Base-by-base conservation (phyloP, 1,140 invertebrate species). In the Penaeus indicus region DNA sequence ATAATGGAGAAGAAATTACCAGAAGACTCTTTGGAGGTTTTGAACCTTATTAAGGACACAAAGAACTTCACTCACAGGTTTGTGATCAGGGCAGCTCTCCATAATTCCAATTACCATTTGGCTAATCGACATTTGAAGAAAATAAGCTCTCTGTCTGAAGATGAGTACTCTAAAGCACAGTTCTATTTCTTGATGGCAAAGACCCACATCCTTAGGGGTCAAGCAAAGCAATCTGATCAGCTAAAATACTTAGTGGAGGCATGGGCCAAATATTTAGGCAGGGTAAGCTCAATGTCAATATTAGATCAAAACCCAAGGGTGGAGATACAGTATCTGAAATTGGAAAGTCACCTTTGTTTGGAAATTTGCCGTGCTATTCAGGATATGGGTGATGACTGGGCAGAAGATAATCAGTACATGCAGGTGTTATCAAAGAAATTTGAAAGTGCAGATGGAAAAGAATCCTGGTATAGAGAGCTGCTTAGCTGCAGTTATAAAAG, bases 201-300 rank as follows among this genome's bases (percentile, higher is more conserved):
- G 60, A 82, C 38, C 18, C 88, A 69, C 60, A 78, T 91, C 38
- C 67, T 85, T 38, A 79, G 86, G 78, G 84, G 83, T 47, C 69
- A 60, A n/a, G 32, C 77, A 19, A 91, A 88, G 32, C 83, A 64
- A 18, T 22, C 72, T 38, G 79, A 69, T 21, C 81, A 64, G 19
- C 72, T 91, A 27, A n/a, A 90, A 54, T 83, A 83, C 72, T 32
- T 90, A 8, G 85, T 91, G 47, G 86, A 91, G 54, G 89, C 86
- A 21, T 91, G 90, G 90, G 64, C 72, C 25, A 90, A 88, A 69
- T 88, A 77, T 61, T 72, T 91, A 32, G 90, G 90, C 16, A 89
- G 89, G 67, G 89, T 91, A 54, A 82, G 61, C 69, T 32, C n/a
- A 42, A 64, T 85, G 47, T 19, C 75, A 75, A 32, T 63, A 16